A percentile compares a stretch with the other conserved stretches of the same genome.
Conservation (phyloP, 2,113 vertebrate species). For the Cyprinodon tularosa region DNA sequence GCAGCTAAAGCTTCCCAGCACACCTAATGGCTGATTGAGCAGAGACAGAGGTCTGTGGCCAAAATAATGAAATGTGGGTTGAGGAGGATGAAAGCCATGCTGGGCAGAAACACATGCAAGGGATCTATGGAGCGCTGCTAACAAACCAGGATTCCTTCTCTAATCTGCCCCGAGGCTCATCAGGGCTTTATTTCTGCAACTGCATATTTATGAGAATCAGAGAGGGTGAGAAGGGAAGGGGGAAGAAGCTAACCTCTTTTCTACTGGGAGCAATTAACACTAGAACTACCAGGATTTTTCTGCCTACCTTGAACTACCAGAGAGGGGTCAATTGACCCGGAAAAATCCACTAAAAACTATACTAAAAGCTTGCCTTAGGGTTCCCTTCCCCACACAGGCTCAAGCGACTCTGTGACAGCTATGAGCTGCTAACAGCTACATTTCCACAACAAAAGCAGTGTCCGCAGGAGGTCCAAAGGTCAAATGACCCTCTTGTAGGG, state of each 20-base stretch:
- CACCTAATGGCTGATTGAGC: slow-evolving; percentile 6
- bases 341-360: too few species aligned
- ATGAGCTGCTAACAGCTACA: too few species aligned
- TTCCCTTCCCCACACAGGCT: too few species aligned
- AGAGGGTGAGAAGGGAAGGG: slow-evolving; percentile 36
- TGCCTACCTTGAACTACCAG: too few species aligned
- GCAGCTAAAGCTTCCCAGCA: background rate
- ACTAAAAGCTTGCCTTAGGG: too few species aligned
- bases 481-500: too few species aligned
- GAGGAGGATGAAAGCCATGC: slow-evolving; percentile 56
- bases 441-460: too few species aligned
- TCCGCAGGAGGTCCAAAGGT: too few species aligned
- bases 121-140: slow-evolving; percentile 62
- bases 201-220: slow-evolving; percentile 71
- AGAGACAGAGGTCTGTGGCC: slow-evolving; percentile 40
- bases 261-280: slow-evolving; percentile 77
- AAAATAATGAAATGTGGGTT: slow-evolving; percentile 49
- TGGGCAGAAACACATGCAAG: slow-evolving; percentile 65
- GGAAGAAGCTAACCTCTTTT: slow-evolving; percentile 54
- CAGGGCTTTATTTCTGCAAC: slow-evolving; percentile 71
- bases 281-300: too few species aligned
- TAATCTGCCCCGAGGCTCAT: slow-evolving; percentile 75
- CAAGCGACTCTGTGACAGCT: too few species aligned
- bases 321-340: too few species aligned
- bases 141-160: slow-evolving; percentile 68